Conservation (phyloP, 1,140 invertebrate genomes). For the Lepidotrigona ventralis region DNA sequence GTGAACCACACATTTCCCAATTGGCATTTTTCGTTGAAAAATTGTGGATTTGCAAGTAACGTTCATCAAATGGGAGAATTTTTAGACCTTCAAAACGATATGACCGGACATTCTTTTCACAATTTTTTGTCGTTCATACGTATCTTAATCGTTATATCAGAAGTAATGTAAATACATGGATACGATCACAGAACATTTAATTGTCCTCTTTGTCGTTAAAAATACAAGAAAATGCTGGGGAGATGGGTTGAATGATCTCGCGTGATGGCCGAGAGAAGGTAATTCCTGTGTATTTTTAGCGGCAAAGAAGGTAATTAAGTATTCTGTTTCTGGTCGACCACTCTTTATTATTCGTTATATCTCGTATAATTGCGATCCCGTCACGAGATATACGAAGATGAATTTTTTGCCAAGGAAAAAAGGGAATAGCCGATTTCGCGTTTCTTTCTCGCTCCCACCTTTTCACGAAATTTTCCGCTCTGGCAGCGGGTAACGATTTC, state of each 20-base stretch:
- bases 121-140: not conserved
- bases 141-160: not conserved
- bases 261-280: not conserved
- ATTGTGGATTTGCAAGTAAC: not conserved
- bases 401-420: slow-evolving; percentile 4
- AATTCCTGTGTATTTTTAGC: slow-evolving; percentile 28
- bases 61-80: not conserved
- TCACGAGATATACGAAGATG: slow-evolving; percentile 11
- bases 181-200: not conserved
- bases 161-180: not conserved
- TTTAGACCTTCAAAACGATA: not conserved
- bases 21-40: not conserved
- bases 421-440: not conserved
- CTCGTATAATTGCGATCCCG: slow-evolving; percentile 23
- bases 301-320: slow-evolving; percentile 25
- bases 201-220: slow-evolving; percentile 12
- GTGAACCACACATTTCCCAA: slow-evolving; percentile 48
- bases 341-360: slow-evolving; percentile 17
- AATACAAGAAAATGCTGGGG: slow-evolving; percentile 8
- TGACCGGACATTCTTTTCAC: not conserved
- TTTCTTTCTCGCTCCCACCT: not conserved
- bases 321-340: slow-evolving; percentile 19
- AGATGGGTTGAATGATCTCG: not conserved
- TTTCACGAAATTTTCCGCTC: not conserved
- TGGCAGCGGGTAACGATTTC: not conserved